Conservation (phyloP, 1,140 invertebrate genomes). For the Drosophila funebris region DNA sequence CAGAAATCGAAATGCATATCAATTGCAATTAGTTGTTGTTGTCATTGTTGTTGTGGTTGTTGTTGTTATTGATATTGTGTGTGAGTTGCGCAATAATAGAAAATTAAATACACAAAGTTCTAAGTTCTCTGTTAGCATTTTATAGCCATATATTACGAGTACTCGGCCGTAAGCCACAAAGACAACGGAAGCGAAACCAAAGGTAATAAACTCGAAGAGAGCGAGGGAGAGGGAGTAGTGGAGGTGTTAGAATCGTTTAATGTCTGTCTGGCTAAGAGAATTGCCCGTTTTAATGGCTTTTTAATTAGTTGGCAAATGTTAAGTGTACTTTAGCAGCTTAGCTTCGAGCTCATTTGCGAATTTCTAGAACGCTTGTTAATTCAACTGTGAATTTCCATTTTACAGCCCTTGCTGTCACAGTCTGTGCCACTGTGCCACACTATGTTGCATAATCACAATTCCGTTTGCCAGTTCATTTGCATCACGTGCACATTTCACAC, state of each 20-base stretch:
- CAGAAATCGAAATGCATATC: conserved; percentile 23
- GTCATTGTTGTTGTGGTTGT: conserved; percentile 9
- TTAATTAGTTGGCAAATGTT: conserved; percentile 56
- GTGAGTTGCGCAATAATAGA: conserved; percentile 15
- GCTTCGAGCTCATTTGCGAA: background rate
- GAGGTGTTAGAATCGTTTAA: conserved; percentile 11
- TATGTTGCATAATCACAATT: conserved; percentile 55
- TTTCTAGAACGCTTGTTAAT: conserved; percentile 11
- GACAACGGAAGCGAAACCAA: conserved; percentile 34
- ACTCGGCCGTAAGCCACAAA: conserved; percentile 13
- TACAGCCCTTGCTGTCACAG: background rate
- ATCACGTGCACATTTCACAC: conserved; percentile 54
- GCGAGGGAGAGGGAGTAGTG: background rate
- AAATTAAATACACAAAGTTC: background rate
- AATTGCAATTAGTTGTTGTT: conserved; percentile 27
- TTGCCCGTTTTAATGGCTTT: conserved; percentile 50
- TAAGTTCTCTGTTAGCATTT: background rate
- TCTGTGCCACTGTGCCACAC: conserved; percentile 38
- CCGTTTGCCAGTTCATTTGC: conserved; percentile 27
- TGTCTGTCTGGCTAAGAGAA: conserved; percentile 33
- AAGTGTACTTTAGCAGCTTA: conserved; percentile 15
- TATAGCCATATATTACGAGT: background rate
- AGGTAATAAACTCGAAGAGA: conserved; percentile 14
- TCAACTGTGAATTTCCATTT: background rate
- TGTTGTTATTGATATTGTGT: conserved; percentile 14